Base-by-base conservation (phyloP, 2,113 vertebrate genomes). In the Dermatemys mawii region DNA sequence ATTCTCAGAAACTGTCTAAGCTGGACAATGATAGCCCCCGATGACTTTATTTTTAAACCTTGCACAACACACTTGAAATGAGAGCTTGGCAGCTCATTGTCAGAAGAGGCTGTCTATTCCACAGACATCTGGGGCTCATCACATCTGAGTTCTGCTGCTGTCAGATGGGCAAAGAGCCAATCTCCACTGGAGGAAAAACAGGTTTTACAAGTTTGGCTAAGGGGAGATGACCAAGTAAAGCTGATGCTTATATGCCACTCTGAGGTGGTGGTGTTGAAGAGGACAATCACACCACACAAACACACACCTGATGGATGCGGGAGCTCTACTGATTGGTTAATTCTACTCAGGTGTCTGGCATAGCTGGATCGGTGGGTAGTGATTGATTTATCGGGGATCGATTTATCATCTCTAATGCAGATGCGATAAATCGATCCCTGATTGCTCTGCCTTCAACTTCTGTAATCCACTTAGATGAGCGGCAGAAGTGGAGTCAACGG, bases 61-160 rank as follows among this genome's bases (percentile, higher is more conserved):
- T 21, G 49, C 0, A 1, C 21, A 84, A 22, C 44, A 53, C 38
- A 8, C 26, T 44, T 2, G 0, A 27, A 49, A 19, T 1, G 67
- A 79, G 78, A 41, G n/a, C 14, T 79, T 79, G 84, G 60, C 90
- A 55, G 49, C 53, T 10, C 76, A 60, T 55, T 78, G 10, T 50
- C 4, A 81, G 86, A 93, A 92, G 32, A 70, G 75, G 22, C 16
- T 0, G 1, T 75, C 48, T 54, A 73, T 38, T 10, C 75, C 38
- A 55, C 0, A 0, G 55, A 5, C 26, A 32, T 41, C 80, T 2
- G 3, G 44, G 27, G 84, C 87, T 29, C 49, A 81, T 89, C 83
- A 80, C 11, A 11, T 26, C 83, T 32, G 76, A 51, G 86, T 17
- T 67, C 6, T 38, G 5, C 12, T 29, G 41, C 41, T 22, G 81